Percentiles rank a stretch among this genome's conserved stretches.
These are phyloP conservation scores for Boloria euphrosyne DNA, from an alignment of 2,888 invertebrate species.

Conservation along the genomic window DNA sequence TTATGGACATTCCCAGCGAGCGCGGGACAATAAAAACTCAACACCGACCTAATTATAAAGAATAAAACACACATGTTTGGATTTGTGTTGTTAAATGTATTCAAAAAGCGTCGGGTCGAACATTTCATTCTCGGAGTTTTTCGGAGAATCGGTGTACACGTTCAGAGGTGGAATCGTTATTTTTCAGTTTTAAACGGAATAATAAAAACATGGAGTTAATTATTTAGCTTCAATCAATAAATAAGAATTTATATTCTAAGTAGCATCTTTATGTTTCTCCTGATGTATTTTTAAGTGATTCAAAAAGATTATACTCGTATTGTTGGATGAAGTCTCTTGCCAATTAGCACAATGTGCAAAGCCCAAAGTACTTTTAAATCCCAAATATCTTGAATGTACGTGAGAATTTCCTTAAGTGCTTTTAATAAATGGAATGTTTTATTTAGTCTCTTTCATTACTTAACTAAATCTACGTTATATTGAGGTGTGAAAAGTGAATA, in stretches of 20 bases:
- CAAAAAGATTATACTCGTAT: slow-evolving; percentile 50
- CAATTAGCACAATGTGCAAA: slow-evolving; percentile 60
- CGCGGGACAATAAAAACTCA: slow-evolving; percentile 42
- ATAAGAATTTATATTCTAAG: slow-evolving; percentile 45
- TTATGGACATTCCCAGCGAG: slow-evolving; percentile 67
- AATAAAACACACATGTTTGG: slow-evolving; percentile 44
- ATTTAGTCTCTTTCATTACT: slow-evolving; percentile 50
- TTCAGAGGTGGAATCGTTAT: neutral
- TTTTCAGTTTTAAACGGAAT: neutral
- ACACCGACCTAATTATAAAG: slow-evolving; percentile 44
- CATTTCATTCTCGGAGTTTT: slow-evolving; percentile 28
- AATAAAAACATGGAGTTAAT: slow-evolving; percentile 39
- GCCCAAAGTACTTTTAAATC: slow-evolving; percentile 40
- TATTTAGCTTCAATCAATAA: neutral
- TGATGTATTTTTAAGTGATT: slow-evolving; percentile 72
- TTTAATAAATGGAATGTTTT: slow-evolving; percentile 52
- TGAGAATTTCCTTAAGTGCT: slow-evolving; percentile 57
- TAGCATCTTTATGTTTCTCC: slow-evolving; percentile 36
- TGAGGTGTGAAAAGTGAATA: too few relatives aligned
- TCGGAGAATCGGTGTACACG: slow-evolving; percentile 1
- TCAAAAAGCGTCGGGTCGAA: slow-evolving; percentile 32
- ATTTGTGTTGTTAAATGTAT: slow-evolving; percentile 39
- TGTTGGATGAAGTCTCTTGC: slow-evolving; percentile 48
- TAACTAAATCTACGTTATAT: slow-evolving; percentile 34
- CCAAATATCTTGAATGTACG: slow-evolving; percentile 49